Percentiles rank a stretch among this genome's conserved stretches.
Conservation (phyloP, 2,888 invertebrate genomes). For the Rhingia campestris region DNA sequence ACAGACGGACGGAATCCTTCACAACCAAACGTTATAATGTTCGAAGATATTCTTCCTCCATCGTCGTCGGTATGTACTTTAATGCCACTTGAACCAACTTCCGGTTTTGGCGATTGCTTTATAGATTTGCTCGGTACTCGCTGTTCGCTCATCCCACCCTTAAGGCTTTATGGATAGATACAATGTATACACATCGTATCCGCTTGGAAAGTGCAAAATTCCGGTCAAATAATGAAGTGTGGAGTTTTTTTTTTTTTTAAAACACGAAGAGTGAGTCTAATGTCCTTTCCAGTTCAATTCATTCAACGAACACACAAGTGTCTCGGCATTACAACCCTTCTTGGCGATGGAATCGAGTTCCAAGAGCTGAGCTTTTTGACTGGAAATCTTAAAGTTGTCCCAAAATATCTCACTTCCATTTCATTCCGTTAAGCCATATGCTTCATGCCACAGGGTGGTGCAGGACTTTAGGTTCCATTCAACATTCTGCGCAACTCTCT, state of each 20-base stretch:
- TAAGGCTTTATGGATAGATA: not conserved
- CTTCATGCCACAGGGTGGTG: constrained; percentile 47
- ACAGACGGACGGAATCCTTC: constrained; percentile 31
- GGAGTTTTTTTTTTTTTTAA: not conserved
- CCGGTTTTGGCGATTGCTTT: constrained; percentile 29
- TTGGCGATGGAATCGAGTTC: constrained; percentile 1
- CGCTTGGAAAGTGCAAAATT: constrained; percentile 44
- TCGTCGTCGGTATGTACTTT: constrained; percentile 11
- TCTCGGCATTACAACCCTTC: not conserved
- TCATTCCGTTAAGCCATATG: constrained; percentile 24
- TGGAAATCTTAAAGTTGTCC: constrained; percentile 46
- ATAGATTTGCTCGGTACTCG: not conserved
- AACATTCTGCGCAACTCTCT: constrained; percentile 55
- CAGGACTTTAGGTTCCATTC: not conserved
- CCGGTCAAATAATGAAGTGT: constrained; percentile 56
- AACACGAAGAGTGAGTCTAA: not conserved
- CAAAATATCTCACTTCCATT: constrained; percentile 53
- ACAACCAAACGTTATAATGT: constrained; percentile 55
- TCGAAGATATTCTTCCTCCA: constrained; percentile 51
- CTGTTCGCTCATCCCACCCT: not conserved
- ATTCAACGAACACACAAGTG: constrained; percentile 41
- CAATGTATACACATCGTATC: constrained; percentile 11
- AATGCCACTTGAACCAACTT: constrained; percentile 56
- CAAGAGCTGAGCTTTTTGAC: constrained; percentile 10
- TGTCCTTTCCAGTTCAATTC: constrained; percentile 9